Conservation (phyloP, 2,888 invertebrate genomes). For the Cerastis rubricosa region DNA sequence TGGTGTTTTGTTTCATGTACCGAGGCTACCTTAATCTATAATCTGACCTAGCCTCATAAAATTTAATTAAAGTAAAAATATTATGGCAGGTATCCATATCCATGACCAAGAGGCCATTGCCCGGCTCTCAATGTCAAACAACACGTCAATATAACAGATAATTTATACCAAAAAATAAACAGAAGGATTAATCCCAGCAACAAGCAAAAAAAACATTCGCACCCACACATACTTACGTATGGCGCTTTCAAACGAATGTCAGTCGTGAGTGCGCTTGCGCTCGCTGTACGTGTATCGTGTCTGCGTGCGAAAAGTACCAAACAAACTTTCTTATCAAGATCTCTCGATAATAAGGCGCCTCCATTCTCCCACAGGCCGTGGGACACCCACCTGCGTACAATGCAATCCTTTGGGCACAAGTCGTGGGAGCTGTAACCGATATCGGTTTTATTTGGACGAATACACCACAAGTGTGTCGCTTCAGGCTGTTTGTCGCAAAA, state of each 20-base stretch:
- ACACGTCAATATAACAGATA: background rate
- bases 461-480: conserved; percentile 33
- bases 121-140: conserved; percentile 17
- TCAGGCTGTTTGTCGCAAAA: conserved; percentile 15
- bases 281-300: background rate
- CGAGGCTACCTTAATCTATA: conserved; percentile 39
- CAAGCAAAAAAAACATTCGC: background rate
- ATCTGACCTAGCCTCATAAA: conserved; percentile 35
- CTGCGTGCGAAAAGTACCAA: background rate
- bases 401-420: conserved; percentile 46
- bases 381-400: conserved; percentile 52
- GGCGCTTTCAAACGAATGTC: background rate
- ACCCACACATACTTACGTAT: background rate
- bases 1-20: conserved; percentile 2
- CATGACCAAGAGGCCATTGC: conserved; percentile 5
- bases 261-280: background rate
- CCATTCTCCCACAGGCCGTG: conserved; percentile 28
- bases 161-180: background rate
- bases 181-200: background rate
- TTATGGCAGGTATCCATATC: conserved; percentile 15
- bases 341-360: conserved; percentile 27
- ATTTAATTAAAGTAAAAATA: conserved; percentile 30
- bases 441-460: conserved; percentile 22
- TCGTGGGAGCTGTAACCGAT: conserved; percentile 53
- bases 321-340: conserved; percentile 38